Evolutionary conservation across 2,888 invertebrate species (phyloP), one percentile per base, ranked within the genome.

Genomic region (Sthenelais limicola): DNA sequence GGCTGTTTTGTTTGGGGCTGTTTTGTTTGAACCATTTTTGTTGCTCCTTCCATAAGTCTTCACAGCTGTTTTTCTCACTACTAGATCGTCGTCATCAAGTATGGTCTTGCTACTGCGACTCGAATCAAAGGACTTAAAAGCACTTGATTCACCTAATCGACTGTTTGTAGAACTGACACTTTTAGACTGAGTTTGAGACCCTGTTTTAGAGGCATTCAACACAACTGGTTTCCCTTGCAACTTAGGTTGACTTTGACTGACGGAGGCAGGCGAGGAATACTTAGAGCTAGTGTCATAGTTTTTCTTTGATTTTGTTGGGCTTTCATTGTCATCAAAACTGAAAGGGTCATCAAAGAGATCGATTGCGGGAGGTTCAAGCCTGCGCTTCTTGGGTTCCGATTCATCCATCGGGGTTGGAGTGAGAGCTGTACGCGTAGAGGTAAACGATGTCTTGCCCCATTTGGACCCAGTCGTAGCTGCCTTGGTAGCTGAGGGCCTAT

Each of bases 401-500:
- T 73, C 73, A 2, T 21, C 43, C 24, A 56, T 51, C 21, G 35
- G 35, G 4, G 32, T 52, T 26, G 67, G 49, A 3, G 47, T 47
- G 18, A 47, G 7, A 1, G 66, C 18, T 33, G 47, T 47, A 5
- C 76, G 54, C 3, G 74, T 73, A 7, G 76, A 77, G 7, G 78
- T 77, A 43, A 78, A 77, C 3, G 76, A 74, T 15, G 78, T 73
- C n/a, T 75, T 74, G n/a, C 78, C 78, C 73, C 73, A 78, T 21
- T 49, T 43, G 58, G 47, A 49, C 18, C 72, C 73, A 21, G 62
- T 73, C 7, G 74, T 71, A 7, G 78, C 47, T 7, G 78, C 74
- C 48, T 73, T 74, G 18, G 38, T 43, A 28, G 24, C 28, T 35
- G 66, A 21, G 38, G 68, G 51, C n/a, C 28, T 33, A 7, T 67